phyloP scores from a whole-genome alignment of 2,888 invertebrate genomes.

The Agrochola lychnidis region DNA sequence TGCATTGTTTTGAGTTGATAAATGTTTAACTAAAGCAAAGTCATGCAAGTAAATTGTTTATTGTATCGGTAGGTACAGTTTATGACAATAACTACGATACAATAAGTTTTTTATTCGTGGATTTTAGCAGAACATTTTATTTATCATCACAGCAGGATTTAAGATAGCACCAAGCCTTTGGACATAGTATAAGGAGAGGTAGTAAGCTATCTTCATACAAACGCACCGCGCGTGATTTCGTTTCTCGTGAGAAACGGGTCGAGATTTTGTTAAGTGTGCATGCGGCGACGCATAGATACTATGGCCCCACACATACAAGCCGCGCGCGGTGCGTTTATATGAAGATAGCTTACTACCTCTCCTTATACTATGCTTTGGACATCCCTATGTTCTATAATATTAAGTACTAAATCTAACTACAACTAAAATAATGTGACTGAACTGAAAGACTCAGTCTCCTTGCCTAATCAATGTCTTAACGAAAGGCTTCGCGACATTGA shows the following conservation, averaged over 20 bases:
- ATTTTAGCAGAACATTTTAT: neutral
- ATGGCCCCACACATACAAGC: too few relatives aligned
- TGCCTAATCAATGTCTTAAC: constrained; percentile 43
- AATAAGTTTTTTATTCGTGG: neutral
- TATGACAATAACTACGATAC: too few relatives aligned
- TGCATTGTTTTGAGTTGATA: constrained; percentile 26
- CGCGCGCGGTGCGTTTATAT: too few relatives aligned
- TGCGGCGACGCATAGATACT: too few relatives aligned
- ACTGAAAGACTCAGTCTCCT: constrained; percentile 23
- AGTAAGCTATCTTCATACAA: too few relatives aligned
- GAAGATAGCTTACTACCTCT: too few relatives aligned
- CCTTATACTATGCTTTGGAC: too few relatives aligned
- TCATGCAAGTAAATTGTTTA: constrained; percentile 9
- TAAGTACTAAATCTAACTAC: neutral
- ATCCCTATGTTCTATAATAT: neutral
- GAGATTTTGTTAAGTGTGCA: too few relatives aligned
- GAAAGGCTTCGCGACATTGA: constrained; percentile 45
- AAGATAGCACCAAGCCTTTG: neutral
- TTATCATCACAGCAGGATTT: neutral
- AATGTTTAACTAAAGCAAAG: constrained; percentile 2
- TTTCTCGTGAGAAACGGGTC: too few relatives aligned
- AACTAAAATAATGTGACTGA: constrained; percentile 10
- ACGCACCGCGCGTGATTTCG: too few relatives aligned
- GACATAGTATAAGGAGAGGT: too few relatives aligned
- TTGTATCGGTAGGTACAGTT: neutral